Percentiles rank a stretch among this genome's conserved stretches.
Conservation (phyloP, 1,140 invertebrate species). For the Lordiphosa mommai region DNA sequence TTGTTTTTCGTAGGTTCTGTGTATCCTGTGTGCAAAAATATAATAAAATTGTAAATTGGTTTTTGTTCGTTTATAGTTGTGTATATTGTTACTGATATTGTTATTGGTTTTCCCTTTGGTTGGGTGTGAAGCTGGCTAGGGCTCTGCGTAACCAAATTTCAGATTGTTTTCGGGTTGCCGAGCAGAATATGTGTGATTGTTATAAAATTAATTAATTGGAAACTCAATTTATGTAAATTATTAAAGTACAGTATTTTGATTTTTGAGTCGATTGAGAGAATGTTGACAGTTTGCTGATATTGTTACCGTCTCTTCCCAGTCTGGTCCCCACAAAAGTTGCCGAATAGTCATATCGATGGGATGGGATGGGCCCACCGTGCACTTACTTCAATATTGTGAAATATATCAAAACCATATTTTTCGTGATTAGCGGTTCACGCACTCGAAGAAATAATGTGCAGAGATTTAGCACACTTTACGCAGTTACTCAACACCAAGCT, state of each 20-base stretch:
- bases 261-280: background rate
- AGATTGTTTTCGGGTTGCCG: constrained; percentile 21
- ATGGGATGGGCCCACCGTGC: too few relatives aligned
- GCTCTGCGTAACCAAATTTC: constrained; percentile 34
- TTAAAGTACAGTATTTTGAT: constrained; percentile 30
- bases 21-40: constrained; percentile 47
- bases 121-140: constrained; percentile 31
- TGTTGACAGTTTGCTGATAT: too few relatives aligned
- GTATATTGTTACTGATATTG: constrained; percentile 71
- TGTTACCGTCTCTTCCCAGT: too few relatives aligned
- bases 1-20: constrained; percentile 8
- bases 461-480: too few relatives aligned
- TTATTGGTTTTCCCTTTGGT: constrained; percentile 42
- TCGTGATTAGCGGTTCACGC: too few relatives aligned
- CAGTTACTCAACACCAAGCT: too few relatives aligned
- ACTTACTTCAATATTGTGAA: too few relatives aligned
- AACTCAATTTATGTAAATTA: constrained; percentile 60
- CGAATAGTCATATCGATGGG: too few relatives aligned
- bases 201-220: constrained; percentile 71
- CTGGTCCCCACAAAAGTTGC: too few relatives aligned
- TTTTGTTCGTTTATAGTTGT: constrained; percentile 72
- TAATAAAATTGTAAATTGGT: constrained; percentile 78
- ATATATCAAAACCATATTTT: too few relatives aligned
- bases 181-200: constrained; percentile 17
- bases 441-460: too few relatives aligned